These are phyloP conservation scores for Cacatua alba DNA, from an alignment of 2,113 vertebrate genomes.

Conservation along the genomic window DNA sequence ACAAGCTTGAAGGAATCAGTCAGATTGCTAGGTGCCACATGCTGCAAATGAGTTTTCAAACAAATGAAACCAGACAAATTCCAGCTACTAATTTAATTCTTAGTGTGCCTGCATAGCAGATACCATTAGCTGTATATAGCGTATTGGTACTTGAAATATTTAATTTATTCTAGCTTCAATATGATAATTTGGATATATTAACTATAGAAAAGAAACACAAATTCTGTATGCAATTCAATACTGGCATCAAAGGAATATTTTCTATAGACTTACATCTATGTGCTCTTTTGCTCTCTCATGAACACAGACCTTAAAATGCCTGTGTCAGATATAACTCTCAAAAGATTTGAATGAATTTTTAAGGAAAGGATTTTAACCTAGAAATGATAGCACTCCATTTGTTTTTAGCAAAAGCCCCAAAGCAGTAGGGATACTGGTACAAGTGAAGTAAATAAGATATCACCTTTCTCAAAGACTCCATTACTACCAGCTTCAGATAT, in stretches of 20 bases:
- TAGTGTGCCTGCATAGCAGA: neutral
- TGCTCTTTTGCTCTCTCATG: neutral
- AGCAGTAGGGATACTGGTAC: neutral
- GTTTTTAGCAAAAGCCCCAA: neutral
- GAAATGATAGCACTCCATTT: neutral
- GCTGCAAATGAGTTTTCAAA: slow-evolving; percentile 26
- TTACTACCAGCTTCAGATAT: neutral
- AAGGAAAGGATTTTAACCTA: neutral
- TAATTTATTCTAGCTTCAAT: neutral
- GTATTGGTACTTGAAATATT: neutral
- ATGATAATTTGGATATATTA: neutral
- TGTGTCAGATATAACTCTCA: neutral
- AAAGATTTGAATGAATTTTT: neutral
- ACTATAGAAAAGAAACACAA: neutral
- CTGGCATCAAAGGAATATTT: neutral
- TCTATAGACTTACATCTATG: neutral
- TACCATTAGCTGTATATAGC: neutral
- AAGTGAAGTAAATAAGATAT: neutral
- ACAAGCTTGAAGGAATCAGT: neutral
- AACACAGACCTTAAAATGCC: neutral
- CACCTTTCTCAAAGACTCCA: neutral
- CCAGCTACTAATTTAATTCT: neutral
- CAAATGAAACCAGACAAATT: neutral
- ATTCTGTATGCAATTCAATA: neutral
- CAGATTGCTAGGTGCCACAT: neutral